Percentiles rank a stretch among this genome's conserved stretches.
phyloP scores from a whole-genome alignment of 2,888 invertebrate genomes.

The Leptogaster cylindrica region DNA sequence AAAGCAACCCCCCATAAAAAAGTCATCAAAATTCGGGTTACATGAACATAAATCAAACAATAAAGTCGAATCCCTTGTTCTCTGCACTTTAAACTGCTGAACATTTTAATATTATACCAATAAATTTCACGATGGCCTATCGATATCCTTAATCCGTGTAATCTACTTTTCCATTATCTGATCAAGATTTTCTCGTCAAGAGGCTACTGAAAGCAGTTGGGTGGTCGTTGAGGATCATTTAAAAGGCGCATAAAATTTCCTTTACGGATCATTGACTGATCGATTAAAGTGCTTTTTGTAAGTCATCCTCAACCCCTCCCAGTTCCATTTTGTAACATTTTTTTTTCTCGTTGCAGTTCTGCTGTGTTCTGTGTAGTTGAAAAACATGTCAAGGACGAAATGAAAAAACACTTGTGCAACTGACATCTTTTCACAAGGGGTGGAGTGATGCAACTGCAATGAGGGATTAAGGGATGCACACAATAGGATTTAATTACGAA shows the following conservation, averaged over 20 bases:
- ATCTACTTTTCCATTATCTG: too few relatives aligned
- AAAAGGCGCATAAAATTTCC: background rate
- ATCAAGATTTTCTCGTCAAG: too few relatives aligned
- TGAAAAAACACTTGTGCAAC: slow-evolving; percentile 25
- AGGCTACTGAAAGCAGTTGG: too few relatives aligned
- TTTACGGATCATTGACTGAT: slow-evolving; percentile 32
- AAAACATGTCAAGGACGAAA: slow-evolving; percentile 10
- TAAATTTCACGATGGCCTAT: too few relatives aligned
- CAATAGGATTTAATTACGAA: slow-evolving; percentile 14
- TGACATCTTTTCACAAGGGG: slow-evolving; percentile 33
- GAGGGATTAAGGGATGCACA: background rate
- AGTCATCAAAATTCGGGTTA: too few relatives aligned
- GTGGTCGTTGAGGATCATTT: too few relatives aligned
- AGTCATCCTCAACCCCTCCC: background rate
- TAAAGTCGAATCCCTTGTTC: too few relatives aligned
- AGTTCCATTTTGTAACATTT: background rate
- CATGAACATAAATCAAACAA: too few relatives aligned
- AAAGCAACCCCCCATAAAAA: too few relatives aligned
- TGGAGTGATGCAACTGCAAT: background rate
- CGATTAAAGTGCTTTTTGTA: slow-evolving; percentile 22
- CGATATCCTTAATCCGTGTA: too few relatives aligned
- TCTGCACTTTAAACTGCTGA: too few relatives aligned
- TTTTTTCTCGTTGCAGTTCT: background rate
- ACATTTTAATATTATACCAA: too few relatives aligned
- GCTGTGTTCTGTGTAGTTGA: background rate